Evolutionary conservation across 2,888 invertebrate species (phyloP), one percentile per base, ranked within the genome.

Genomic region (Smittia sp.): DNA sequence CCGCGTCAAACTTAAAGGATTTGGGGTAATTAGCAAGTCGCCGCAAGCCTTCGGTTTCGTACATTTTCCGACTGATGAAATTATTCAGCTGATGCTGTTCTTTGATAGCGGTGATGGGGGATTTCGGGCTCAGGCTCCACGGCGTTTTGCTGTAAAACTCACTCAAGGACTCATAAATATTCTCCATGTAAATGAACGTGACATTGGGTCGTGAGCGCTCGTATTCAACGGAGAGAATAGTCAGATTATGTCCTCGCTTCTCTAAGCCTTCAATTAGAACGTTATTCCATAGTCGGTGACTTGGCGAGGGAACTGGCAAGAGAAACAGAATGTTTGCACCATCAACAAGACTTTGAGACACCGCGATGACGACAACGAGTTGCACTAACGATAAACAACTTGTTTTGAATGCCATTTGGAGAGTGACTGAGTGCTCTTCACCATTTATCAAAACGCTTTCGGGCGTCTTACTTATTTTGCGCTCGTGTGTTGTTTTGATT

Each of bases 1-100:
- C 73, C 11, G 76, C 67, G 69, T 77, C 75, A 73, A 77, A 77
- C 32, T 74, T 74, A 32, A 76, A 77, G 20, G 74, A 65, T 20
- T 38, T 66, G 25, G 77, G 76, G 75, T 77, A 77, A 46, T 72
- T 46, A 68, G 75, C 74, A 4, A 77, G 54, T 74, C 66, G 20
- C 74, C 72, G 6, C 65, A 76, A 74, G 46, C 72, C 65, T 58
- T 81, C 75, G 80, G 81, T 79, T 81, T 76, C 80, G 80, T 76
- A 46, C 13, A 74, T n/a, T 20, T 62, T 58, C 6, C 54, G 39
- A 27, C 72, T 74, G 0, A 74, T 54, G 20, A 73, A 74, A 18
- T 46, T 68, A 58, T 72, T 54, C 41, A 68, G 68, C 39, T 73
- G 67, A 24, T 75, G 74, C 63, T 74, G 72, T 58, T 68, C 25